A percentile compares a stretch with the other conserved stretches of the same genome.
Conservation (phyloP, 2,888 invertebrate species). For the Tethea ocularis region DNA sequence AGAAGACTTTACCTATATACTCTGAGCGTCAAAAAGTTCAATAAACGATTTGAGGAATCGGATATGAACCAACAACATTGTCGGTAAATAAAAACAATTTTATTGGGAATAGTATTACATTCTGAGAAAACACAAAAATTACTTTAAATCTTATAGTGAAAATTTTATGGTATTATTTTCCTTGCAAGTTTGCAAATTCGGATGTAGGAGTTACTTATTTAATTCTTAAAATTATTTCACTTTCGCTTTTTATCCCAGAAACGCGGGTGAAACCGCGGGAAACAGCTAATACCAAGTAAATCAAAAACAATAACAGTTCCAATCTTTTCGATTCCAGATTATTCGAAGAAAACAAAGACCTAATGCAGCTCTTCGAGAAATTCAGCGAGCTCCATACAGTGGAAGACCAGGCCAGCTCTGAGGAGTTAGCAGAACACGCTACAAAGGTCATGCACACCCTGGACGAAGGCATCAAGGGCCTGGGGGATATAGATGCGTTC, state of each 20-base stretch:
- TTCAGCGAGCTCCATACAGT: conserved; percentile 89
- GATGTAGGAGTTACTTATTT: too few relatives aligned
- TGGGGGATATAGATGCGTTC: conserved; percentile 92
- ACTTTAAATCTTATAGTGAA: too few relatives aligned
- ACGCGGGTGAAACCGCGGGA: too few relatives aligned
- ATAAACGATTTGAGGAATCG: background rate
- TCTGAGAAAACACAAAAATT: background rate
- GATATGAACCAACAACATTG: background rate
- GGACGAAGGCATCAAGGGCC: conserved; percentile 93
- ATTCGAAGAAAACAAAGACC: conserved; percentile 92
- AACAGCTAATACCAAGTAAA: too few relatives aligned
- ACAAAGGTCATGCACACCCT: conserved; percentile 94
- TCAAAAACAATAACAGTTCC: background rate
- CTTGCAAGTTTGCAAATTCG: too few relatives aligned
- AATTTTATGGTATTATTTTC: too few relatives aligned
- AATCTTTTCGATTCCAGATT: conserved; percentile 86
- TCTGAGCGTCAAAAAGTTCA: background rate
- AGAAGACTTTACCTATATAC: background rate
- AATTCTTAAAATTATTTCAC: too few relatives aligned
- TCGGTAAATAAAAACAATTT: background rate
- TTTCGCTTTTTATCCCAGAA: too few relatives aligned
- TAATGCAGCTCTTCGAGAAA: conserved; percentile 89
- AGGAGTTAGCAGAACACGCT: conserved; percentile 94
- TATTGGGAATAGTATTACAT: background rate
- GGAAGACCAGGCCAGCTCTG: conserved; percentile 89